These are phyloP conservation scores for Scaptomyza pallida DNA, from an alignment of 1,140 invertebrate species.

Conservation along the genomic window DNA sequence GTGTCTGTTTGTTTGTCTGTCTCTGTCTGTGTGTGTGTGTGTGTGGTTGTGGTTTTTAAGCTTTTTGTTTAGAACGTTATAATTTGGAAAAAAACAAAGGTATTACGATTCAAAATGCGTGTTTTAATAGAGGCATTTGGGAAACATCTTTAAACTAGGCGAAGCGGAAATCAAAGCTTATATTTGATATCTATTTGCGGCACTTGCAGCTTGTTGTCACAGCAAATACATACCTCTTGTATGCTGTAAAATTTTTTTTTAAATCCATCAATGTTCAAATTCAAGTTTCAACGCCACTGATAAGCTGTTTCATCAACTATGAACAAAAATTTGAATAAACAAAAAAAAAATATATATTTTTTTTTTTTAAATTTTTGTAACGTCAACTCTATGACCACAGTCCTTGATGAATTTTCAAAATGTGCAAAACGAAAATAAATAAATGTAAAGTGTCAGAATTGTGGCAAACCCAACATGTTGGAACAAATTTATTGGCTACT, in stretches of 20 bases:
- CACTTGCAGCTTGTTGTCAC: not conserved
- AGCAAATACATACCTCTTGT: too few species aligned
- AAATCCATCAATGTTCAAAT: not conserved
- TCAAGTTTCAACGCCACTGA: not conserved
- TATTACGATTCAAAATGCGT: constrained; percentile 8
- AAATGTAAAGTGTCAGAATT: not conserved
- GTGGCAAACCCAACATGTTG: not conserved
- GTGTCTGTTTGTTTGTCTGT: constrained; percentile 11
- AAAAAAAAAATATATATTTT: not conserved
- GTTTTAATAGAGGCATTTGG: not conserved
- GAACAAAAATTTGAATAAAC: not conserved
- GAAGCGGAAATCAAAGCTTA: constrained; percentile 2
- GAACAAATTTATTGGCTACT: not conserved
- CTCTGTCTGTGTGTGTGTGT: constrained; percentile 8
- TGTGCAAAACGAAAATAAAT: not conserved
- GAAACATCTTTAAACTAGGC: not conserved
- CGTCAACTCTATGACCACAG: not conserved
- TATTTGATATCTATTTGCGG: not conserved
- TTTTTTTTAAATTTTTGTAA: not conserved
- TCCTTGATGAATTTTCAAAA: not conserved
- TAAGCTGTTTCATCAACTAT: not conserved
- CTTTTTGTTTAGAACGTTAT: constrained; percentile 32
- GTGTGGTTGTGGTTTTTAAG: constrained; percentile 47
- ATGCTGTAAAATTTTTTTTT: too few species aligned
- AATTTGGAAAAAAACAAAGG: constrained; percentile 18